A percentile compares a stretch with the other conserved stretches of the same genome.
These are phyloP conservation scores for Heteromurus nitidus DNA, from an alignment of 2,888 invertebrate species.

Conservation along the genomic window DNA sequence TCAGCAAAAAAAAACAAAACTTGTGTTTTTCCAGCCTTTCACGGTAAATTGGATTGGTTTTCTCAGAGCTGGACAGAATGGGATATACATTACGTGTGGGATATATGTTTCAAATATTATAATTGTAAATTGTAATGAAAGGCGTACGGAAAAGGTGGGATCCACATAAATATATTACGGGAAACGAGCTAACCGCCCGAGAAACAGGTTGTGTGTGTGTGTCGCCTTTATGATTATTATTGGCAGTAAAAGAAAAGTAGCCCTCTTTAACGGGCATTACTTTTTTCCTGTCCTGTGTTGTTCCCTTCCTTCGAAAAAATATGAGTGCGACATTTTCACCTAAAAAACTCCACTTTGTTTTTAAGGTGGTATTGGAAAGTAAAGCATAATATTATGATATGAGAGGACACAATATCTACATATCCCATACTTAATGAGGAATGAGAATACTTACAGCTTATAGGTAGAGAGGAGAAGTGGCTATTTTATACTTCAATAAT, in stretches of 20 bases:
- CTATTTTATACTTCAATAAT: no score
- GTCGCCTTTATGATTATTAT: conserved; percentile 6
- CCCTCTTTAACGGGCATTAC: no score
- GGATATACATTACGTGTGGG: no score
- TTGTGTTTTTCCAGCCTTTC: conserved; percentile 30
- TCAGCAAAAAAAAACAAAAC: neutral
- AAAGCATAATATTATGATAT: neutral
- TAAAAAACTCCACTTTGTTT: neutral
- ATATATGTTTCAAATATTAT: conserved; percentile 25
- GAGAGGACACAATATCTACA: no score
- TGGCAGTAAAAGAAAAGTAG: conserved; percentile 1
- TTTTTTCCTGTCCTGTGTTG: neutral
- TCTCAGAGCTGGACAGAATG: no score
- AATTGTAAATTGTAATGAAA: neutral
- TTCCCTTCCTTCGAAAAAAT: neutral
- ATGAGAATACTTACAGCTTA: no score
- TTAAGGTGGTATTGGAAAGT: neutral
- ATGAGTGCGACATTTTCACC: neutral
- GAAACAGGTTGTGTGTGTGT: neutral
- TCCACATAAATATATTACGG: conserved; percentile 14
- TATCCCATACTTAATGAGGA: no score
- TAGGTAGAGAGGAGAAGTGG: no score
- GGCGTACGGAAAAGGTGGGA: conserved; percentile 14
- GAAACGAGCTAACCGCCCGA: neutral
- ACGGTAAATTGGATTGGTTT: conserved; percentile 54